Conservation (phyloP, 2,113 vertebrate species). For the Ictalurus furcatus region DNA sequence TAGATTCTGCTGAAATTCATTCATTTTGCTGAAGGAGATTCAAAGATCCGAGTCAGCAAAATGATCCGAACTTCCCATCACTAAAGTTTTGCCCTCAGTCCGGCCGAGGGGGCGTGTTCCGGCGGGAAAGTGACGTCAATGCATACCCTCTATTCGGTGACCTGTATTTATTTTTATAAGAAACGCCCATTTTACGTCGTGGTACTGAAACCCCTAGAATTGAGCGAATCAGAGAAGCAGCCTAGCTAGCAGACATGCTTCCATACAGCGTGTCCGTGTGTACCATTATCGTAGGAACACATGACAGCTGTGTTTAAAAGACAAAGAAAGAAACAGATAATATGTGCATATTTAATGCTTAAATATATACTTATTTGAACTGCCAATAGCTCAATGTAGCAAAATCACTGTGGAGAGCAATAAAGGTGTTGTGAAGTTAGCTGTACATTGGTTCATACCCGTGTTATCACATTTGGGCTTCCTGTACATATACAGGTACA, state of each 20-base stretch:
- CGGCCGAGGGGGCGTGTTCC: too few relatives aligned
- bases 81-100: too few relatives aligned
- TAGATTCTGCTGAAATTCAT: too few relatives aligned
- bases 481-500: neutral
- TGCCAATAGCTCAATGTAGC: neutral
- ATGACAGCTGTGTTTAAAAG: neutral
- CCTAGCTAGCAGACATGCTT: neutral
- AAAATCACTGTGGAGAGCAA: neutral
- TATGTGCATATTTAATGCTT: too few relatives aligned
- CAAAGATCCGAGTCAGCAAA: too few relatives aligned
- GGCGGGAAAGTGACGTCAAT: too few relatives aligned
- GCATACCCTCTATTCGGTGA: too few relatives aligned
- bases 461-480: neutral
- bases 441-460: neutral
- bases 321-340: neutral
- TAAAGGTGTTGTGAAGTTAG: neutral
- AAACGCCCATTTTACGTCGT: too few relatives aligned
- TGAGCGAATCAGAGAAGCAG: neutral
- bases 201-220: too few relatives aligned
- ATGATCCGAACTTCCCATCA: too few relatives aligned
- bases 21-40: too few relatives aligned
- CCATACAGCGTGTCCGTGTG: neutral
- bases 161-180: too few relatives aligned
- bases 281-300: neutral
- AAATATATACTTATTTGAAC: neutral